Base-by-base conservation (phyloP, 1,140 invertebrate species). In the Condylostylus longicornis region DNA sequence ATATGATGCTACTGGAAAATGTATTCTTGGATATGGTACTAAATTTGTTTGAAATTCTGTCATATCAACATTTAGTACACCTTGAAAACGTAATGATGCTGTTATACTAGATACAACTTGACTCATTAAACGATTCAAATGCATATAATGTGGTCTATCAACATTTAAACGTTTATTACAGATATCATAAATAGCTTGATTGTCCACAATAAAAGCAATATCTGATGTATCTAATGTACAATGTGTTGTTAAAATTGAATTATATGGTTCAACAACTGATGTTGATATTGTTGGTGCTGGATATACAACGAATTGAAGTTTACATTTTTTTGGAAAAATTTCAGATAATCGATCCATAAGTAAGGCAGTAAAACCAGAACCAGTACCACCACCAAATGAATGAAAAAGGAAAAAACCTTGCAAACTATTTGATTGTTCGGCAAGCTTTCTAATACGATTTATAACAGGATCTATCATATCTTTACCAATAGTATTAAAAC, bases 401-500 rank as follows among this genome's bases (percentile, higher is more conserved):
- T 83, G 78, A 58, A 83, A 85, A 9, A 86, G 64, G 23, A 87
- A 69, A 58, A 87, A 86, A 17, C 75, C 79, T 64, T 79, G 71
- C 2, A 40, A 14, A 32, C 34, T 37, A 33, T 41, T 41, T 21
- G 40, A 58, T 45, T 56, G 48, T 42, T 80, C 76, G 18, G 70
- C 67, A 37, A 72, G 51, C 50, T 65, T 67, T 18, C 68, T 48
- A 30, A 76, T 67, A 22, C 69, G 56, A 47, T 79, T 68, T 34
- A 73, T 29, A 4, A 71, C 70, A 4, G 71, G 42, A 27, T 74
- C 71, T 12, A 79, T 67, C 28, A 75, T 67, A 56, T 75, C 76
- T 45, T 61, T 64, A 13, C 75, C 74, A 33, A 76, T 63, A n/a
- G 71, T 71, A 55, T 74, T 73, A 50, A 73, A 75, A 12, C 75